Conservation (phyloP, 1,140 invertebrate species). For the Aphis craccivora region DNA sequence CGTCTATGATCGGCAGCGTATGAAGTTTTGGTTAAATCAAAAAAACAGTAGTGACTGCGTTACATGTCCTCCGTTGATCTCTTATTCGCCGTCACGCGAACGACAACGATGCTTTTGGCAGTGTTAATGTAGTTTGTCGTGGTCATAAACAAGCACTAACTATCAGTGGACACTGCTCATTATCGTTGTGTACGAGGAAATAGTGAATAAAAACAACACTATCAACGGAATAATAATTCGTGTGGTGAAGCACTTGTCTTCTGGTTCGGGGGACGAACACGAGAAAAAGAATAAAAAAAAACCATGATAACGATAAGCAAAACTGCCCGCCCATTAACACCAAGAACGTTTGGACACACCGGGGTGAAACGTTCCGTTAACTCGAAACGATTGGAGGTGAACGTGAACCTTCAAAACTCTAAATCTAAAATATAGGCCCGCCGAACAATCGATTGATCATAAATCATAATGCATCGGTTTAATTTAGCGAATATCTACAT, state of each 20-base stretch:
- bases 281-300: neutral
- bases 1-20: neutral
- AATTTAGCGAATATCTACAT: no score
- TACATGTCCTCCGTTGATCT: neutral
- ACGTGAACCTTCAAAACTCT: neutral
- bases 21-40: neutral
- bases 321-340: neutral
- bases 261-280: neutral
- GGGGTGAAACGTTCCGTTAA: neutral
- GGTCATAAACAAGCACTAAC: no score
- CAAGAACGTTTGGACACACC: neutral
- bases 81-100: neutral
- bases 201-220: neutral
- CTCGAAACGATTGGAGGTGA: neutral
- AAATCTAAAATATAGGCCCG: no score
- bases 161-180: no score
- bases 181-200: neutral
- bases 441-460: no score
- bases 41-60: neutral
- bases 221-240: neutral
- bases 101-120: neutral
- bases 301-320: neutral
- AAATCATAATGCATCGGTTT: no score
- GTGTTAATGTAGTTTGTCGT: neutral
- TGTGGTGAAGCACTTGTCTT: neutral